These are phyloP conservation scores for Eumacrocentrus americanus DNA, from an alignment of 2,888 invertebrate species.

Conservation along the genomic window DNA sequence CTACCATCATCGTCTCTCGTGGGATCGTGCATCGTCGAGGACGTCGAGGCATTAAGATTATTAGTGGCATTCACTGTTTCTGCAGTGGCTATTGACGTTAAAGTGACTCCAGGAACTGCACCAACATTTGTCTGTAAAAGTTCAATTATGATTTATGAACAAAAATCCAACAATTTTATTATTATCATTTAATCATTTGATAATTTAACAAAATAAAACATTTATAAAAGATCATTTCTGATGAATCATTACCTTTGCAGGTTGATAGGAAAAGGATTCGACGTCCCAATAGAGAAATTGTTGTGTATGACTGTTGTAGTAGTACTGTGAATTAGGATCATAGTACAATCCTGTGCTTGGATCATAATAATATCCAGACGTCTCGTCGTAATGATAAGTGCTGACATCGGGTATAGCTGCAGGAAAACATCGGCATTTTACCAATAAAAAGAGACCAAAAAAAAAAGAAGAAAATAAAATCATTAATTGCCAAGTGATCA, in stretches of 20 bases:
- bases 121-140: conserved; percentile 29
- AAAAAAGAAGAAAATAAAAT: conserved; percentile 5
- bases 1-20: conserved; percentile 70
- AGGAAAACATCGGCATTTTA: conserved; percentile 35
- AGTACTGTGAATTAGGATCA: conserved; percentile 94
- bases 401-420: conserved; percentile 83
- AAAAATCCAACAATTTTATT: background rate
- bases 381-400: conserved; percentile 91
- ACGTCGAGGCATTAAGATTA: conserved; percentile 38
- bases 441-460: no score
- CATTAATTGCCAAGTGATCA: background rate
- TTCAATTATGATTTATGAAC: background rate
- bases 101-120: conserved; percentile 54
- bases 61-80: conserved; percentile 30
- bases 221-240: no score
- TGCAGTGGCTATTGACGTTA: conserved; percentile 33
- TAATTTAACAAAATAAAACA: no score
- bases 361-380: conserved; percentile 96
- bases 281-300: conserved; percentile 97
- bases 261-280: conserved; percentile 61
- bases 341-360: conserved; percentile 92
- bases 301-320: conserved; percentile 89
- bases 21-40: conserved; percentile 49
- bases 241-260: conserved; percentile 47
- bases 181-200: no score